Base-by-base conservation (phyloP, 2,888 invertebrate species). In the Syritta pipiens region DNA sequence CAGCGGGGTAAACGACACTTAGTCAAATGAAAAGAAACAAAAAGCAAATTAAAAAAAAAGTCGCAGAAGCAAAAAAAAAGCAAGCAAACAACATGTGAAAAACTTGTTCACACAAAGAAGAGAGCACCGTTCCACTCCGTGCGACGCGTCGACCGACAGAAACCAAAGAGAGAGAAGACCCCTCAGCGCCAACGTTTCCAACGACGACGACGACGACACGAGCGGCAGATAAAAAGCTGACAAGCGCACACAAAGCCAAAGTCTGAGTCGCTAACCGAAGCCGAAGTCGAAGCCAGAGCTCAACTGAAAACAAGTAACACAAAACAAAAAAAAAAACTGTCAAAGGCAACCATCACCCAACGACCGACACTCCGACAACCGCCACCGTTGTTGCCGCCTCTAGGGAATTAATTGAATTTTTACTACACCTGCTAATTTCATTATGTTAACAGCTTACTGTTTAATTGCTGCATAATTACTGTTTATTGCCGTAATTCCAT, bases 361-460 rank as follows among this genome's bases (percentile, higher is more conserved):
- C n/a, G n/a, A n/a, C n/a, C n/a, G n/a, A n/a, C n/a, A n/a, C n/a
- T n/a, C n/a, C n/a, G n/a, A n/a, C n/a, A n/a, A n/a, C n/a, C n/a
- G n/a, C n/a, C n/a, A n/a, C n/a, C n/a, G n/a, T n/a, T n/a, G n/a
- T n/a, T n/a, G 40, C 55, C 74, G 28, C 67, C 68, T 40, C 77
- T 49, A 48, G 60, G 49, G 79, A 57, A 68, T 68, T 79, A 79
- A 79, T 74, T 79, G 79, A 79, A 79, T 79, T 79, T 79, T 79
- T 79, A 79, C 79, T 79, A 79, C 79, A 79, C 79, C 79, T 79
- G 79, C 79, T 79, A 79, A 79, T 79, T 79, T 79, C 79, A 79
- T 79, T 79, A 79, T 79, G 79, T 79, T 79, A 79, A 79, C 79
- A 79, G 79, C 79, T 79, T 79, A 79, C 79, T 79, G 79, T 74